Base-by-base conservation (phyloP, 2,888 invertebrate genomes). In the Epicampocera succincta region DNA sequence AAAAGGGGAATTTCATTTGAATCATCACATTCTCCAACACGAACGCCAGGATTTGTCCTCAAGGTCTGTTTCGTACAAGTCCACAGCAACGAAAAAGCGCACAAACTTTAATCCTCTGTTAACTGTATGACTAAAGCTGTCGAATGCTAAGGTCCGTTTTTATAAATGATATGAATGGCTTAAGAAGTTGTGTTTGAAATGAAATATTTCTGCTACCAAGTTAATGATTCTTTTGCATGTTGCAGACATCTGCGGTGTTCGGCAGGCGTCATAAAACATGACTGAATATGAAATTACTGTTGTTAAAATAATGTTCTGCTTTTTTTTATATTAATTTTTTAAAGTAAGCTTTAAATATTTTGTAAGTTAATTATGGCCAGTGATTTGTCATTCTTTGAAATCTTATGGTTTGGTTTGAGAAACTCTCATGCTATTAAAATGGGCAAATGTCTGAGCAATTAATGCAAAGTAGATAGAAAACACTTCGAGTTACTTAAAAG, bases 151-250 rank as follows among this genome's bases (percentile, higher is more conserved):
- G 77, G 81, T 81, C 48, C 68, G 25, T n/a, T 21, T 8, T 38
- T 42, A 17, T 25, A 17, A 48, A 42, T 52, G 60, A 29, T 33
- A 60, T 52, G 19, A 11, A 17, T 29, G 52, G 61, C 25, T 52
- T 42, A 19, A n/a, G 1, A 38, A 48, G 13, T 21, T n/a, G n/a
- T 58, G 29, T 40, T 61, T 46, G 15, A 19, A 0, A 56, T 2
- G 21, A 4, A 72, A 71, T 61, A 46, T 48, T 25, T 56, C 52
- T 63, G 58, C 48, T 29, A 73, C 44, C 68, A 69, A 25, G 50
- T 72, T 78, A 82, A 82, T 82, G 69, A 21, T 2, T 11, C n/a
- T 44, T 74, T 82, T 60, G 82, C 82, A 69, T 82, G 82, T 46
- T 44, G 33, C 21, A 58, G 17, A 19, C 40, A 69, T 48, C 65